Evolutionary conservation across 2,888 invertebrate species (phyloP).

Genomic region (Yponomeuta sedellus): DNA sequence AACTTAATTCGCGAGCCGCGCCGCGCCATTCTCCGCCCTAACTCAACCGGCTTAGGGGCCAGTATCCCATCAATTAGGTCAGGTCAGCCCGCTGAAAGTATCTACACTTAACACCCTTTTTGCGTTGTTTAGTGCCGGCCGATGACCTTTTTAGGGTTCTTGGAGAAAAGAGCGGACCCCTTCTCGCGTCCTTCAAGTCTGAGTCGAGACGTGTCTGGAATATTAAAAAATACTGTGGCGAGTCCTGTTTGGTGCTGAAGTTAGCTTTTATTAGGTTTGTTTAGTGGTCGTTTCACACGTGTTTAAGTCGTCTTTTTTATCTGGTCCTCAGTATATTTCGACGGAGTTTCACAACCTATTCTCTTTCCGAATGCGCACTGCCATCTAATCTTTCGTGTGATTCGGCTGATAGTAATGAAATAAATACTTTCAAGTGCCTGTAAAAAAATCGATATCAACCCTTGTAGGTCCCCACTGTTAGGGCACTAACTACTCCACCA

Average conservation of each 20-base stretch:
- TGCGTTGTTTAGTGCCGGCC: not conserved
- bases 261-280: too few relatives aligned
- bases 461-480: too few relatives aligned
- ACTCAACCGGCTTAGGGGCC: not conserved
- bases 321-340: too few relatives aligned
- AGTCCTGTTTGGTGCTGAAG: not conserved
- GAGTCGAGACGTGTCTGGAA: not conserved
- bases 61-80: not conserved
- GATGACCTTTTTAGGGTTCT: slow-evolving; percentile 1
- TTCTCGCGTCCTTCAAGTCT: not conserved
- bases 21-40: not conserved
- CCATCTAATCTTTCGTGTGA: too few relatives aligned
- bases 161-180: not conserved
- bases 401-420: too few relatives aligned
- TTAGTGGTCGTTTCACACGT: too few relatives aligned
- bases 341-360: too few relatives aligned
- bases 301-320: too few relatives aligned
- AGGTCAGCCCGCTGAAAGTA: slow-evolving; percentile 1
- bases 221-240: not conserved
- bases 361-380: too few relatives aligned
- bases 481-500: too few relatives aligned
- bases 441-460: too few relatives aligned
- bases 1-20: not conserved
- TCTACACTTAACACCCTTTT: slow-evolving; percentile 1
- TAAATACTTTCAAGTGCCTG: too few relatives aligned